Conservation (phyloP, 2,797 vertebrate species). For the Takifugu ocellatus region DNA sequence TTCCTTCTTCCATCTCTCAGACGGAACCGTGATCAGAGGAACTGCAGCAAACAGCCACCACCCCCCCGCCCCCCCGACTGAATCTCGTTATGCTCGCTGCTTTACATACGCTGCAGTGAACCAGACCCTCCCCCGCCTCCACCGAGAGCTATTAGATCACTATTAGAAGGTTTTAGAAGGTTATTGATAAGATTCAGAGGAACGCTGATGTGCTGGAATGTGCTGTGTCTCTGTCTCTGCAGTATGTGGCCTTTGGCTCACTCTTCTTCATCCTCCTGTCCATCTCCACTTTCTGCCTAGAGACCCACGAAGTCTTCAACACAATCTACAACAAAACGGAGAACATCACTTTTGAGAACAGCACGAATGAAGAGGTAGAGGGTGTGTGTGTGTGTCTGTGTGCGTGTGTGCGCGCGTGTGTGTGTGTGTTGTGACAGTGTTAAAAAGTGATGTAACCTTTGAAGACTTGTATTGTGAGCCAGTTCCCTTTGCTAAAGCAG, state of each 20-base stretch:
- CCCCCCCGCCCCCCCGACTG: too few relatives aligned
- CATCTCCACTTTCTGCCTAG: constrained; percentile 98
- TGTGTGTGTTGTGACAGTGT: too few relatives aligned
- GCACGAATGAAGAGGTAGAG: constrained; percentile 83
- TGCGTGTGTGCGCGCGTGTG: too few relatives aligned
- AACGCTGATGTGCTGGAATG: constrained; percentile 17
- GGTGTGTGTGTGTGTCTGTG: neutral
- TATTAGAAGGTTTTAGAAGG: constrained; percentile 15
- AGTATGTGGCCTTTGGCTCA: constrained; percentile 96
- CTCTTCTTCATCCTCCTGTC: constrained; percentile 99
- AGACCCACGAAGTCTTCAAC: constrained; percentile 97
- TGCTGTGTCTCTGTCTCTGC: constrained; percentile 48
- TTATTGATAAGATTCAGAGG: neutral
- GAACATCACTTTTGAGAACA: constrained; percentile 85
- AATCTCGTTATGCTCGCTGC: constrained; percentile 10
- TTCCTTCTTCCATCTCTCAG: constrained; percentile 13
- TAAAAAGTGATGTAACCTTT: too few relatives aligned
- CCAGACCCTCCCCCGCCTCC: constrained; percentile 18
- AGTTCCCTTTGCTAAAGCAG: too few relatives aligned
- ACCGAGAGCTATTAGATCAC: constrained; percentile 2
- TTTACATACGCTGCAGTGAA: constrained; percentile 52
- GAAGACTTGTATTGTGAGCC: too few relatives aligned
- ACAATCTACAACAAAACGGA: constrained; percentile 98
- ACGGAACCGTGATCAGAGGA: constrained; percentile 27
- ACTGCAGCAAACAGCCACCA: constrained; percentile 47